These are phyloP conservation scores for Diaperis boleti DNA, from an alignment of 2,888 invertebrate genomes.

Conservation along the genomic window DNA sequence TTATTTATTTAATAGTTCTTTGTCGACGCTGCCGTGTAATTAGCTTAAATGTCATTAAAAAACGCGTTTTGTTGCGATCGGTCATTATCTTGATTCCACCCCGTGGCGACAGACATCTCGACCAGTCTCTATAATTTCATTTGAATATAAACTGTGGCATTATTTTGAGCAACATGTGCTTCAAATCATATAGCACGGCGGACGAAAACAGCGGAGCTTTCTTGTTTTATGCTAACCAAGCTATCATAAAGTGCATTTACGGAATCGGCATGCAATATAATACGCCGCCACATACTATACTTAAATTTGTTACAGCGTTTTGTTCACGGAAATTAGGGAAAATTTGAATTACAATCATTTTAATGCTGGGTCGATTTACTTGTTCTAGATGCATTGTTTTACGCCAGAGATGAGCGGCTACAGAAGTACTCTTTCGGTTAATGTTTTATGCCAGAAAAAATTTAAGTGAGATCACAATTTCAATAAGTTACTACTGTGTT, in stretches of 20 bases:
- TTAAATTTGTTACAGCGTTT: slow-evolving; percentile 34
- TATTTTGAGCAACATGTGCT: slow-evolving; percentile 60
- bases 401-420: too few species aligned
- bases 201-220: slow-evolving; percentile 56
- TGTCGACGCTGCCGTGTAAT: slow-evolving; percentile 29
- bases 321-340: slow-evolving; percentile 37
- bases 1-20: slow-evolving; percentile 53
- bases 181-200: slow-evolving; percentile 60
- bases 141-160: slow-evolving; percentile 58
- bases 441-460: too few species aligned
- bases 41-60: slow-evolving; percentile 36
- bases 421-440: too few species aligned
- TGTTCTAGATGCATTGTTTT: background rate
- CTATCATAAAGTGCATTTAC: slow-evolving; percentile 58
- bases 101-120: slow-evolving; percentile 48
- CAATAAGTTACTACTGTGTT: too few species aligned
- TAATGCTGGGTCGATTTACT: background rate
- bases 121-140: slow-evolving; percentile 54
- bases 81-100: slow-evolving; percentile 36
- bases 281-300: slow-evolving; percentile 45
- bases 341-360: slow-evolving; percentile 3
- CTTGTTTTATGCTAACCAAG: slow-evolving; percentile 57
- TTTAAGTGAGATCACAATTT: too few species aligned
- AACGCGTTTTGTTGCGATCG: slow-evolving; percentile 26
- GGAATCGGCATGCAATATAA: slow-evolving; percentile 54